Base-by-base conservation (phyloP, 64 coral and sea anemone genomes). In the Porites lutea region DNA sequence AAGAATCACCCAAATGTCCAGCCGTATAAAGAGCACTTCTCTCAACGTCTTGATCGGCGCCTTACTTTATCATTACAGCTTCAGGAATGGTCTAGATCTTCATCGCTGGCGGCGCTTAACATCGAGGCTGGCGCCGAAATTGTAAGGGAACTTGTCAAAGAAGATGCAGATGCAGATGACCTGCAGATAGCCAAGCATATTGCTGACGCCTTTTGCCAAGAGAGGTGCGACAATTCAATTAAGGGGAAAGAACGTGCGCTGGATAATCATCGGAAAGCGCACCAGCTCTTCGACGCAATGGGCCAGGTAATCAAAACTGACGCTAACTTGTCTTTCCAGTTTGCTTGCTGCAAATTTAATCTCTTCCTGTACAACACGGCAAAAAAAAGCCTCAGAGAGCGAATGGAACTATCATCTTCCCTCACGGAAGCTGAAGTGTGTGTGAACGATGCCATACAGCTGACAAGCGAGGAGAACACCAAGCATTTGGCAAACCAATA, bases 221-320 rank as follows among this genome's bases (percentile, higher is more conserved):
- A 58, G 48, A 11, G 13, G 7, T 18, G 57, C 68, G 76, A 27
- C 18, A 52, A 61, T 58, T 61, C 61, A 10, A 44, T 15, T 21
- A 18, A 69, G 3, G 74, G 63, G 78, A 47, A 3, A 0, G 0
- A 5, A 82, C 0, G 3, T 1, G 4, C 19, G 23, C 58, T 89
- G 18, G 48, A 68, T 15, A 74, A 61, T 19, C 14, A 67, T 8
- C 92, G 75, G 63, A 94, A 94, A 0, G 92, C 86, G 3, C 48
- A 94, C 45, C 64, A 94, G 58, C 64, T 94, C 16, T 89, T 83
- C 72, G 86, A 89, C 74, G 92, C 86, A 58, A 55, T 94, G 92
- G 92, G 92, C n/a, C 4, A 60, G 3, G 82, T 72, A 20, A 64
- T 55, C 22, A 46, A 82, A 1, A 82, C 92, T 15, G 76, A 87